A percentile compares a stretch with the other conserved stretches of the same genome.
Conservation (phyloP, 2,888 invertebrate genomes). For the Zygogramma bicolorata region DNA sequence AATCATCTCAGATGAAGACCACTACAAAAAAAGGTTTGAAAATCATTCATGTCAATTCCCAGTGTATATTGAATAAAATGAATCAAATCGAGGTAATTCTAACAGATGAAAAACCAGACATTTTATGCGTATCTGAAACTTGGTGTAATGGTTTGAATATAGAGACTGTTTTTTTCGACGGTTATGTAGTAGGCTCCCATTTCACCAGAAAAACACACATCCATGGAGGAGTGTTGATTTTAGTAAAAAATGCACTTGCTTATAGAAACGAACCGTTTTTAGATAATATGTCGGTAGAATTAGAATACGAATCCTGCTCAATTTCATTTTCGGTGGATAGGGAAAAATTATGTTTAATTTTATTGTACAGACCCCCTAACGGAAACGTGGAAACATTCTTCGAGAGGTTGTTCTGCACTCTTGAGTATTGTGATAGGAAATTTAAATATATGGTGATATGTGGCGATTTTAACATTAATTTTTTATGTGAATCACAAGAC, state of each 20-base stretch:
- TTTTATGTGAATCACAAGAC: too few species aligned
- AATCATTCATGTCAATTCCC: not conserved
- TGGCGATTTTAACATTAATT: not conserved
- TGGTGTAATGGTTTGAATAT: not conserved
- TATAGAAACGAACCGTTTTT: not conserved
- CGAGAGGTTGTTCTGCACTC: not conserved
- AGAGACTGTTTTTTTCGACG: not conserved
- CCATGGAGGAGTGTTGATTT: not conserved
- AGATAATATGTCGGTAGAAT: not conserved
- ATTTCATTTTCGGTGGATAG: not conserved
- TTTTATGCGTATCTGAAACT: not conserved
- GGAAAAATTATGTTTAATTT: too few species aligned
- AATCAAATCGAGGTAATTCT: not conserved
- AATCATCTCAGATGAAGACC: not conserved
- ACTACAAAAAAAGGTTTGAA: not conserved
- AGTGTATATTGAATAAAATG: not conserved
- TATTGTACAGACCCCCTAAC: not conserved
- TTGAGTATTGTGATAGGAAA: not conserved
- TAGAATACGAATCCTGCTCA: constrained; percentile 6
- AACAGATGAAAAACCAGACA: not conserved
- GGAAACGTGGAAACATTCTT: not conserved
- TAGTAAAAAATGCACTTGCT: not conserved
- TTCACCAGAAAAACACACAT: not conserved
- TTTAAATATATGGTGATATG: not conserved
- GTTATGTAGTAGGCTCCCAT: not conserved